A percentile compares a stretch with the other conserved stretches of the same genome.
These are phyloP conservation scores for Dascillus cervinus DNA, from an alignment of 2,888 invertebrate genomes.

Conservation along the genomic window DNA sequence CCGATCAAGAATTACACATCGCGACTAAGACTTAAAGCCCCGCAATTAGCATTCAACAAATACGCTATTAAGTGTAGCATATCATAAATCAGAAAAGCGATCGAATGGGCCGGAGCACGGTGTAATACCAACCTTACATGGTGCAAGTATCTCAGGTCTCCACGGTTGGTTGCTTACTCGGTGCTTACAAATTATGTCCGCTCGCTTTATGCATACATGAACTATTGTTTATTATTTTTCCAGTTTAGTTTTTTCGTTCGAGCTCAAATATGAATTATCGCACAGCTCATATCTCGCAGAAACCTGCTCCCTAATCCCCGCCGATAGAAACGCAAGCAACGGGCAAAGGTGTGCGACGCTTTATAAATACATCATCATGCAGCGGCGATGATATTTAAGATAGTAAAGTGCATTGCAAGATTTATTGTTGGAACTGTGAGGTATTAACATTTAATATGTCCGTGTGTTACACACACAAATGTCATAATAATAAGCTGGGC, in stretches of 20 bases:
- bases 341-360: no score
- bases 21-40: no score
- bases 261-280: constrained; percentile 38
- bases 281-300: constrained; percentile 31
- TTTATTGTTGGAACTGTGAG: constrained; percentile 12
- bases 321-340: no score
- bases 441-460: constrained; percentile 7
- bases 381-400: constrained; percentile 17
- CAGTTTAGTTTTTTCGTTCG: constrained; percentile 18
- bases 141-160: constrained; percentile 28
- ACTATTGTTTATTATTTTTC: constrained; percentile 29
- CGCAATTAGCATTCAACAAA: constrained; percentile 32
- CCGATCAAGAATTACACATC: no score
- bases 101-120: constrained; percentile 34
- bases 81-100: constrained; percentile 26
- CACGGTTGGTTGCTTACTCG: constrained; percentile 32
- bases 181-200: constrained; percentile 28
- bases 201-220: constrained; percentile 28
- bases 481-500: constrained; percentile 8
- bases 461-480: constrained; percentile 7
- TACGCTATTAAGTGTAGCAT: constrained; percentile 29
- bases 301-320: constrained; percentile 12
- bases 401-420: constrained; percentile 17
- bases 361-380: constrained; percentile 9
- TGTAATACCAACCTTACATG: constrained; percentile 35